A percentile compares a stretch with the other conserved stretches of the same genome.
These are phyloP conservation scores for Arctopsyche grandis DNA, from an alignment of 1,140 invertebrate species.

Conservation along the genomic window DNA sequence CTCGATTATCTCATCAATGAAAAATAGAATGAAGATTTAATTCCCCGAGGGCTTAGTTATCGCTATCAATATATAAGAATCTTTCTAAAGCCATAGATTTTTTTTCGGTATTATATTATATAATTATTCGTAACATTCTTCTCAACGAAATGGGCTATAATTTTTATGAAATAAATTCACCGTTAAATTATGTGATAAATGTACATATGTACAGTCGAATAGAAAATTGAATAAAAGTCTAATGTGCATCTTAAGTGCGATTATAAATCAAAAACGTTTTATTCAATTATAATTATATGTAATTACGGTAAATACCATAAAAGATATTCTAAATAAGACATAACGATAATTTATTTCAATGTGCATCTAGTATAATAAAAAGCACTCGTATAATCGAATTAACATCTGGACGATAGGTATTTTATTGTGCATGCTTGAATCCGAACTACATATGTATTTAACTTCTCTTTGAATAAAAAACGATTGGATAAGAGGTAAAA, in stretches of 20 bases:
- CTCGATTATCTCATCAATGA: conserved; percentile 20
- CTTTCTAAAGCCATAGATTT: too few species aligned
- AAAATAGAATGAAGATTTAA: conserved; percentile 4
- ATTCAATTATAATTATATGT: conserved; percentile 14
- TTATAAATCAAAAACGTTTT: background rate
- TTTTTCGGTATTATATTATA: too few species aligned
- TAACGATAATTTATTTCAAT: background rate
- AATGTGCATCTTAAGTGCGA: background rate
- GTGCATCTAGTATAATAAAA: background rate
- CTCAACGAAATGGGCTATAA: too few species aligned
- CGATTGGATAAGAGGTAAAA: too few species aligned
- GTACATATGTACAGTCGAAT: background rate
- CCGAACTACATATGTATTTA: too few species aligned
- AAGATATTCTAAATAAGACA: conserved; percentile 7
- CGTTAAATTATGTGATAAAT: too few species aligned
- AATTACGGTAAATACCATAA: background rate
- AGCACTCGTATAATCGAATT: background rate
- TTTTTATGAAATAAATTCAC: too few species aligned
- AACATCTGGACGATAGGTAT: background rate
- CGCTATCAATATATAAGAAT: too few species aligned
- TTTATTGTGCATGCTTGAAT: too few species aligned
- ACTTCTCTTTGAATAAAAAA: too few species aligned
- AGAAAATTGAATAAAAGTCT: background rate
- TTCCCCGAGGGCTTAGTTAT: background rate
- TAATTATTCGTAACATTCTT: too few species aligned